Evolutionary conservation across 2,797 vertebrate species (phyloP).

Genomic region (Anas bernieri): DNA sequence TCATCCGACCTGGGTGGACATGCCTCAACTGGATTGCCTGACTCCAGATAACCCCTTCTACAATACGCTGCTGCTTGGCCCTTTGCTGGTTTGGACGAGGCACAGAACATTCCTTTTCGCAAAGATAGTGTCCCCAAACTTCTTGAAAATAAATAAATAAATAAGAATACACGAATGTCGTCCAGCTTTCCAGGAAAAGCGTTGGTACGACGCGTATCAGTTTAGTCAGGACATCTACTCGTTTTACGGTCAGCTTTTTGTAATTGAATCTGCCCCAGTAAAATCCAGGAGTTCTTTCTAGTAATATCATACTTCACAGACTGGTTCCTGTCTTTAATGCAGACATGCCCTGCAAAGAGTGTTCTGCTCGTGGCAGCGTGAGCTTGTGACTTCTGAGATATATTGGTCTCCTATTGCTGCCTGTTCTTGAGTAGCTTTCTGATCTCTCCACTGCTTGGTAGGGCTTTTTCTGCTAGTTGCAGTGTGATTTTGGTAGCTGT

Average conservation of each 20-base stretch:
- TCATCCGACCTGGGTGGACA: constrained; percentile 25
- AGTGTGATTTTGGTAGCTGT: background rate
- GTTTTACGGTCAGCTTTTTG: constrained; percentile 57
- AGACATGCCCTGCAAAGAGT: background rate
- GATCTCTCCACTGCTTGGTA: background rate
- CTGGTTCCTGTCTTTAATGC: constrained; percentile 28
- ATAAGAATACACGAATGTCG: background rate
- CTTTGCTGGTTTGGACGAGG: constrained; percentile 17
- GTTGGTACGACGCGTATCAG: constrained; percentile 56
- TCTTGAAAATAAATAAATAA: background rate
- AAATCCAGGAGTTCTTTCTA: constrained; percentile 50
- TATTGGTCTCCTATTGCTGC: background rate
- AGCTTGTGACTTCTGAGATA: background rate
- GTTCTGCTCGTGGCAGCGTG: background rate
- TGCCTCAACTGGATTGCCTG: constrained; percentile 46
- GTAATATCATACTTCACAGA: constrained; percentile 35
- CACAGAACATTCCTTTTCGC: constrained; percentile 50
- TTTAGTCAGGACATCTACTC: constrained; percentile 51
- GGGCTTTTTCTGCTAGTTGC: background rate
- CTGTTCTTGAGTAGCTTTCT: constrained; percentile 13
- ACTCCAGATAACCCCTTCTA: constrained; percentile 41
- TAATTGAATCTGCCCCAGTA: constrained; percentile 35
- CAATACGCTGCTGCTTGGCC: background rate
- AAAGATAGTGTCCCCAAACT: constrained; percentile 28
- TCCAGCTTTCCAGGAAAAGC: constrained; percentile 68